phyloP scores from a whole-genome alignment of 1,140 invertebrate genomes.

The Panagrolaimus sp. region DNA sequence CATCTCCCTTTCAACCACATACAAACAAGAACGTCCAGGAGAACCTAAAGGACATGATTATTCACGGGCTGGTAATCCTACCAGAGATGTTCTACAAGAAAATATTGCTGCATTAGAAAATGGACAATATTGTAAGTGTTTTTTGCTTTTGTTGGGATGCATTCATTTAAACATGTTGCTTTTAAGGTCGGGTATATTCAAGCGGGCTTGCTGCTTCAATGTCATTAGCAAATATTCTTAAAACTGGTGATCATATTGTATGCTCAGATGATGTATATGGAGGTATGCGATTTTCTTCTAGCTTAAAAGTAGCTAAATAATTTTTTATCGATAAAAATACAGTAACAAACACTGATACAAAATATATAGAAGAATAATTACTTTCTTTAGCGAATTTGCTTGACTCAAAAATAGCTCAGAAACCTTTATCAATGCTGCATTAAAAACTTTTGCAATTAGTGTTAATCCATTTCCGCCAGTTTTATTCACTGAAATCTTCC shows the following conservation, averaged over 20 bases:
- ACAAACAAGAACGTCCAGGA: constrained; percentile 77
- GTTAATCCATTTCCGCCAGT: too few relatives aligned
- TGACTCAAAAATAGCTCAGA: too few relatives aligned
- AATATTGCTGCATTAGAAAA: constrained; percentile 82
- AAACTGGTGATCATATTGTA: constrained; percentile 81
- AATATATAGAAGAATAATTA: too few relatives aligned
- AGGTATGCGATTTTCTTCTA: constrained; percentile 61
- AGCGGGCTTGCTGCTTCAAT: constrained; percentile 82
- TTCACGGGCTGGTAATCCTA: constrained; percentile 78
- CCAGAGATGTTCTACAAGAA: constrained; percentile 76
- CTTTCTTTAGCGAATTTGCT: too few relatives aligned
- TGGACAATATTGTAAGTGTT: constrained; percentile 64
- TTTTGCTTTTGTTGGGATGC: neutral
- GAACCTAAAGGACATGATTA: constrained; percentile 66
- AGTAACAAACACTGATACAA: too few relatives aligned
- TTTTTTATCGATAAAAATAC: too few relatives aligned
- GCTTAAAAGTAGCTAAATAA: too few relatives aligned
- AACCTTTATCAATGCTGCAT: too few relatives aligned
- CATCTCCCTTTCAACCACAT: constrained; percentile 82
- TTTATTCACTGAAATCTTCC: too few relatives aligned
- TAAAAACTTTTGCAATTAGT: too few relatives aligned
- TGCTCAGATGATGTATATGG: constrained; percentile 91
- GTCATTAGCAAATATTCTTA: constrained; percentile 71
- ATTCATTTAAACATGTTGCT: neutral
- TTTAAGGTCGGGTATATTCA: constrained; percentile 18